Evolutionary conservation across 1,140 invertebrate species (phyloP).

Genomic region (Zaprionus lachaisei): DNA sequence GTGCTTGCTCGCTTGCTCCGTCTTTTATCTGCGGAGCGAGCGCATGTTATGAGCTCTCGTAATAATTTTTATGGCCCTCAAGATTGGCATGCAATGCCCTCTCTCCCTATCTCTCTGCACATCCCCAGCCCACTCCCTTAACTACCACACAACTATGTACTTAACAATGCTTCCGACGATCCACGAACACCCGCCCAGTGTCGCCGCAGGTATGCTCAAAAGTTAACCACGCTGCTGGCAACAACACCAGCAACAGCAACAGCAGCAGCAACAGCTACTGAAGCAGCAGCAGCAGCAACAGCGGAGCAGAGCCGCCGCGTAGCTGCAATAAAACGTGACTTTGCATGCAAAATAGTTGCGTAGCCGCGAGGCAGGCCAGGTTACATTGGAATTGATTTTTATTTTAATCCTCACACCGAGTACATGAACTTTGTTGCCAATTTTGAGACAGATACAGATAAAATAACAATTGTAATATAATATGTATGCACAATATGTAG

Average conservation of each 20-base stretch:
- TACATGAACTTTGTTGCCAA: constrained; percentile 37
- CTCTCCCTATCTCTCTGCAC: neutral
- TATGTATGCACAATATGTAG: neutral
- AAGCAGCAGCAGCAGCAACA: constrained; percentile 8
- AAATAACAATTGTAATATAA: neutral
- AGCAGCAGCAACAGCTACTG: constrained; percentile 16
- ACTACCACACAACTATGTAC: constrained; percentile 16
- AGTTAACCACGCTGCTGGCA: constrained; percentile 58
- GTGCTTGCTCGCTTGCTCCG: neutral
- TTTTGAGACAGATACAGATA: neutral
- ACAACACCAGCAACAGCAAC: constrained; percentile 22
- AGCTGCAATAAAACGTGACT: constrained; percentile 79
- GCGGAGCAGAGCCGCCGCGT: constrained; percentile 56
- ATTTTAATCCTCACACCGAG: constrained; percentile 32
- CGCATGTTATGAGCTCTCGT: constrained; percentile 72
- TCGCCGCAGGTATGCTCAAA: constrained; percentile 73
- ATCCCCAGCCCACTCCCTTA: neutral
- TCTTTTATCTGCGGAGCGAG: constrained; percentile 29
- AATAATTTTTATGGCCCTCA: constrained; percentile 78
- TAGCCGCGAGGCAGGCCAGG: constrained; percentile 59
- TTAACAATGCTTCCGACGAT: constrained; percentile 29
- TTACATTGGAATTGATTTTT: constrained; percentile 73
- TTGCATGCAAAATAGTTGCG: constrained; percentile 81
- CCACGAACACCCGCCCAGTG: constrained; percentile 11
- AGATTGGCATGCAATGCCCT: constrained; percentile 61